Base-by-base conservation (phyloP, 2,888 invertebrate genomes). In the Drosophila neoperkinsi region DNA sequence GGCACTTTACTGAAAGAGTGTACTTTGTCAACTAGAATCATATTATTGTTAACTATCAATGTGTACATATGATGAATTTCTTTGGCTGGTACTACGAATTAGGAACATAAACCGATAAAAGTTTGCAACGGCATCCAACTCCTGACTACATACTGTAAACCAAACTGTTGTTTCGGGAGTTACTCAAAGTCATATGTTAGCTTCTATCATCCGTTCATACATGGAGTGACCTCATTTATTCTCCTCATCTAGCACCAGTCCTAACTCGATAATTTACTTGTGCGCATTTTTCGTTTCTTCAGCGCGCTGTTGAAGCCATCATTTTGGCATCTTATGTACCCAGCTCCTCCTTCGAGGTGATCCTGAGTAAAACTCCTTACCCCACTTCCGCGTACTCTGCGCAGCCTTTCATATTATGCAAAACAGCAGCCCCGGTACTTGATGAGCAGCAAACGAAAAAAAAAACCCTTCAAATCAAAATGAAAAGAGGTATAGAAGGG, bases 331-430 rank as follows among this genome's bases (percentile, higher is more conserved):
- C 81, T 74, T 87, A 61, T 60, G 28, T 10, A 25, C 53, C 59
- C 49, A 60, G 34, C 13, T 57, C 49, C 33, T 18, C 50, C 18
- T 46, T 61, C 43, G 71, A 78, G 73, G 82, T 78, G 66, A 67
- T 56, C 38, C 51, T 33, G 50, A 56, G 52, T 65, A 51, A 57
- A 71, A 74, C 65, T 62, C 38, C 46, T 56, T 50, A 36, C 50
- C 49, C 41, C 43, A 34, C 11, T 56, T 31, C 18, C 6, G 28
- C 46, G 43, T 55, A 18, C 64, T 30, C 46, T 50, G 43, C 36
- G 49, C 30, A 57, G 63, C 56, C 71, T 68, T 69, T 74, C 71
- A 64, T 55, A 75, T 86, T 87, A 87, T 87, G 86, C 81, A 87
- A 87, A 87, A 71, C 77, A 87, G 78, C 70, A 68, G 75, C 59